Percentiles rank a stretch among this genome's conserved stretches.
Conservation (phyloP, 2,113 vertebrate genomes). For the Diglossa brunneiventris region DNA sequence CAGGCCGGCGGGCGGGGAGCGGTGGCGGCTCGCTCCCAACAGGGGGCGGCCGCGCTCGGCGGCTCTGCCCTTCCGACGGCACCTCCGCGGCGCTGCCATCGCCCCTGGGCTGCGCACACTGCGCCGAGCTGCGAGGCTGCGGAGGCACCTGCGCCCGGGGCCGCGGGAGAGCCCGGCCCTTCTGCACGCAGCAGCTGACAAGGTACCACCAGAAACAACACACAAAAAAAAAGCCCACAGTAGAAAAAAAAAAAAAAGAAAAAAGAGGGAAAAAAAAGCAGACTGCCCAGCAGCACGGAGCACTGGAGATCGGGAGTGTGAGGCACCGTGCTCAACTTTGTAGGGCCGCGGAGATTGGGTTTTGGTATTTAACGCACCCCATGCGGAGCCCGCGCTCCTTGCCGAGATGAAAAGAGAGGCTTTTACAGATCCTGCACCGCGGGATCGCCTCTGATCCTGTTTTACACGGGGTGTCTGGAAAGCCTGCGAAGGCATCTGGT, state of each 20-base stretch:
- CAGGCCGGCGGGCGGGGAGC: no score
- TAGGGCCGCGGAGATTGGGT: background rate
- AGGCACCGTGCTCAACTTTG: background rate
- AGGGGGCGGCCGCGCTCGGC: slow-evolving; percentile 71
- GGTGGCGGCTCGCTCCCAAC: slow-evolving; percentile 40
- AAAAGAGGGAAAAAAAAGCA: background rate
- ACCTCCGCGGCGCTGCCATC: background rate
- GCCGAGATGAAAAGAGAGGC: slow-evolving; percentile 27
- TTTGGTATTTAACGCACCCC: slow-evolving; percentile 40
- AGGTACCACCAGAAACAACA: background rate
- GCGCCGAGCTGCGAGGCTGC: background rate
- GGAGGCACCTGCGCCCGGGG: background rate
- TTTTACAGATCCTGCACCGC: slow-evolving; percentile 45
- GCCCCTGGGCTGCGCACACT: background rate
- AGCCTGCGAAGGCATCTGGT: slow-evolving; percentile 56
- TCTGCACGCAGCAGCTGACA: background rate
- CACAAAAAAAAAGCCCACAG: no score
- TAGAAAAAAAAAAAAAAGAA: rapidly evolving
- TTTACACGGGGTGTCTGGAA: slow-evolving; percentile 59
- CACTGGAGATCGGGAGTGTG: background rate
- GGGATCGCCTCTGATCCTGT: slow-evolving; percentile 45
- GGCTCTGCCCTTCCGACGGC: background rate
- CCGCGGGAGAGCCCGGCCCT: background rate
- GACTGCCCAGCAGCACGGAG: background rate
- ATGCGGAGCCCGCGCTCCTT: slow-evolving; percentile 11